Evolutionary conservation across 2,797 vertebrate species (phyloP), one percentile per base, ranked within the genome.

Genomic region (Onychomys torridus): DNA sequence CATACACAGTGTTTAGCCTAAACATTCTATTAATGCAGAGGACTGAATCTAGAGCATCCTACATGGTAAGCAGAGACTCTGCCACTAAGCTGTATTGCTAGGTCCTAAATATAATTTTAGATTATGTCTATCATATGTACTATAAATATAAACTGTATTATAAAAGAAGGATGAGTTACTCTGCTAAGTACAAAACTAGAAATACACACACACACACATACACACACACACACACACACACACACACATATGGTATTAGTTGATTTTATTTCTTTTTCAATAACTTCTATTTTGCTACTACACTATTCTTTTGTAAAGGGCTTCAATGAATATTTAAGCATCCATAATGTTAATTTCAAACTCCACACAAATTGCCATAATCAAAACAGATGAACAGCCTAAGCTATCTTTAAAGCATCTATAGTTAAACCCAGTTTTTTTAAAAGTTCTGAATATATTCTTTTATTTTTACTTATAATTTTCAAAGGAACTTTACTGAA

Each of bases 261-360:
- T 81, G 63, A 94, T 23, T 59, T 76, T 91, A 95, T 97, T 90
- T 79, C 21, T 9, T 81, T 96, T 94, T 93, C 5, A 71, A 12
- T 95, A 95, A 76, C 32, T 96, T 81, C 13, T 16, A 78, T 86
- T 95, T 89, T 94, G 49, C 55, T 69, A 85, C 6, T 34, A 90
- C 6, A 85, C 32, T 93, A 55, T 78, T 90, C 43, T 93, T 73
- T 75, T 43, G 23, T 46, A 76, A 92, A 91, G 43, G 69, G 55
- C 57, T 91, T 97, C 32, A 69, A 29, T 86, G 29, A 90, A 55
- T 11, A 43, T 49, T 90, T 89, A 55, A 89, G 86, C 12, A 89
- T 49, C 23, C 71, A 87, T 91, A 84, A 6, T 90, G 87, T 88
- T 90, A 96, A 96, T 82, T 90, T 69, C 40, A 93, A 89, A 96